Evolutionary conservation across 2,797 vertebrate genomes (phyloP).

Genomic region (Meda fulgida): DNA sequence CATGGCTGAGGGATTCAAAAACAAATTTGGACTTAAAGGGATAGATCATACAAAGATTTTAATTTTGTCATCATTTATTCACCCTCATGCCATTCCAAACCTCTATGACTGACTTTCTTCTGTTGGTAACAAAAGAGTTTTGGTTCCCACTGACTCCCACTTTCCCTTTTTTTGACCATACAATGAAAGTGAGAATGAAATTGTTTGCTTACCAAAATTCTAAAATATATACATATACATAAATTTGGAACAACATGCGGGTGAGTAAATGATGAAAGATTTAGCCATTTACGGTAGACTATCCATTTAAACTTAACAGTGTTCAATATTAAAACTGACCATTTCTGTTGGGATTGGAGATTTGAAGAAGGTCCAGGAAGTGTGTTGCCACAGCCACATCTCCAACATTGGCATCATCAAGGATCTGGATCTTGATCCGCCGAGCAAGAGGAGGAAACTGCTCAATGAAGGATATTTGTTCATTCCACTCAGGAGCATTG

Average conservation of each 20-base stretch:
- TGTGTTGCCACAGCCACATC: constrained; percentile 90
- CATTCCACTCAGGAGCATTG: constrained; percentile 86
- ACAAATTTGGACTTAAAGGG: neutral
- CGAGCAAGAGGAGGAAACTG: constrained; percentile 91
- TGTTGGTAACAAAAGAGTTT: neutral
- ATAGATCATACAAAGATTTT: no score
- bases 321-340: constrained; percentile 70
- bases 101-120: neutral
- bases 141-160: no score
- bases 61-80: neutral
- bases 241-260: neutral
- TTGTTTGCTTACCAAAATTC: neutral
- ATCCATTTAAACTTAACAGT: neutral
- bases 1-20: neutral
- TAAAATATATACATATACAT: neutral
- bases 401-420: constrained; percentile 86
- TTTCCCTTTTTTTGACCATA: neutral
- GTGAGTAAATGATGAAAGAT: neutral
- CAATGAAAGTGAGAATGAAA: neutral
- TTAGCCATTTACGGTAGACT: neutral
- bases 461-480: constrained; percentile 93
- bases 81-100: neutral
- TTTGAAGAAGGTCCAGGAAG: constrained; percentile 88
- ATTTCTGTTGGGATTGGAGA: constrained; percentile 87
- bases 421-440: constrained; percentile 87